Base-by-base conservation (phyloP, 2,797 vertebrate species). In the Dermochelys coriacea region DNA sequence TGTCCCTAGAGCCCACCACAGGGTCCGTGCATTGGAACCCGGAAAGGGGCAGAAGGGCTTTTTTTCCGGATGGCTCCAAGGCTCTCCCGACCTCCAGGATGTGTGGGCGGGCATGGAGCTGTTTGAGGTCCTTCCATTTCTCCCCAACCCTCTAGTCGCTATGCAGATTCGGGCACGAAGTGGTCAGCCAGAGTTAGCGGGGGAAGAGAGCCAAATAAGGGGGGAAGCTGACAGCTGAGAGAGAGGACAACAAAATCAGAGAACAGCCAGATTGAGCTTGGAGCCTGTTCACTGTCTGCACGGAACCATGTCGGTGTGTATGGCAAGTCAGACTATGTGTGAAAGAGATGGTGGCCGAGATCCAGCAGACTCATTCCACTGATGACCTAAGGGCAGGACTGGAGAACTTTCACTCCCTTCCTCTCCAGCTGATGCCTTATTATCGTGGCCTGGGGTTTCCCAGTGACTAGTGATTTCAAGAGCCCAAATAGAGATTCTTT, bases 351-450 rank as follows among this genome's bases (percentile, higher is more conserved):
- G 37, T 18, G 27, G n/a, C 61, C 23, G 83, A 91, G 75, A 34
- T 59, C 83, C 3, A 15, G 4, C 85, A 80, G 55, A 3, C 82
- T 92, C 54, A 1, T 19, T 7, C 1, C 86, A 68, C 0, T 0
- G 3, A 19, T 29, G 45, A 75, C 34, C 78, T 21, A 31, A 49
- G 19, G 54, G 54, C 54, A 27, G 45, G 74, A 75, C 74, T 47
- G 12, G 68, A 6, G 27, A 74, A 14, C 50, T 80, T 8, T 0
- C 54, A 45, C 45, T 49, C 4, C 74, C 47, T 0, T 0, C 79
- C 51, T 34, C 37, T 45, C 1, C 0, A 0, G n/a, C 37, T 5
- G 14, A 8, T 34, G 80, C 54, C 54, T 57, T 11, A 2, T 27
- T 57, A 29, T 45, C 11, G 9, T 14, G 6, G 41, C 4, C 0